Evolutionary conservation across 2,797 vertebrate genomes (phyloP).

Genomic region (Glyptemys insculpta): DNA sequence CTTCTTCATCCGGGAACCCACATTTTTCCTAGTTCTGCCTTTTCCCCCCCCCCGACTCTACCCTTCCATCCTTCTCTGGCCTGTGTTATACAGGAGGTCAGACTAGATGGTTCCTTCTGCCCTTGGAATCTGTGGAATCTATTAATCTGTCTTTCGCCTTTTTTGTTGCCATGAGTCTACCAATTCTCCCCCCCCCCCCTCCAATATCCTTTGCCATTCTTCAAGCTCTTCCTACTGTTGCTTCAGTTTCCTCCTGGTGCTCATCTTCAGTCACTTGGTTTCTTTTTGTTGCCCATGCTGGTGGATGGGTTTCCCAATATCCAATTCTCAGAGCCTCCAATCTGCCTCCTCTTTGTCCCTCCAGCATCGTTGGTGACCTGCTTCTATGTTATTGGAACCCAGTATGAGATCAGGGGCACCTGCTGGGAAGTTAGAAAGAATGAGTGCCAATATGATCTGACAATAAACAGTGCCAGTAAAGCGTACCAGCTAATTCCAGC

Average conservation of each 20-base stretch:
- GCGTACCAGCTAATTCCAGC: neutral
- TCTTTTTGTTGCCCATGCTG: neutral
- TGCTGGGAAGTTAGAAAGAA: neutral
- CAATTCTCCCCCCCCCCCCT: neutral
- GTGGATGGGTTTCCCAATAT: neutral
- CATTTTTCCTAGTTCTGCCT: neutral
- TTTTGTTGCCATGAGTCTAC: neutral
- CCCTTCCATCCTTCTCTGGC: neutral
- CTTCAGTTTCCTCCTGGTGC: neutral
- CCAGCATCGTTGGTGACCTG: neutral
- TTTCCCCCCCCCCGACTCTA: fast-evolving
- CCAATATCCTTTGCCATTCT: neutral
- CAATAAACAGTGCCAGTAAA: neutral
- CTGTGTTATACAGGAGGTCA: neutral
- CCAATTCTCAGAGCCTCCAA: neutral
- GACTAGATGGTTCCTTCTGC: neutral
- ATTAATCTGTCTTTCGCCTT: neutral
- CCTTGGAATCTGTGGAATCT: neutral
- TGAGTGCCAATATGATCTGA: neutral
- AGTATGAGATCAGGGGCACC: neutral
- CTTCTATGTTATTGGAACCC: neutral
- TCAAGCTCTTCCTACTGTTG: neutral
- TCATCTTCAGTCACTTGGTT: neutral
- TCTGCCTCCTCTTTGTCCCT: neutral
- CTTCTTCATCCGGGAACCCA: neutral